Evolutionary conservation across 2,797 vertebrate genomes (phyloP).

Genomic region (Myotis vivesi): DNA sequence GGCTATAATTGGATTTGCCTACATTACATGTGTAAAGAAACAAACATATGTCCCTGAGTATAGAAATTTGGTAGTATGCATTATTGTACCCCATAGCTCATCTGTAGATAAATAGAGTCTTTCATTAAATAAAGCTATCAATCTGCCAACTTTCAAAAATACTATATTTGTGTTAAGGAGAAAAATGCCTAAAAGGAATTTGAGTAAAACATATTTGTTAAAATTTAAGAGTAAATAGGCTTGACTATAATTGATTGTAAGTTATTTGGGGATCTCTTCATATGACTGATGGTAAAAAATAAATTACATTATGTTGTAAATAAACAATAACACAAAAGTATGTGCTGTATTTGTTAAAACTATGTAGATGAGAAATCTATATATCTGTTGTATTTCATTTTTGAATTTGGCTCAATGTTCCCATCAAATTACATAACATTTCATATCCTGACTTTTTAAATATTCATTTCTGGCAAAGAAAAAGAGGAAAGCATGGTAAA

Average conservation of each 20-base stretch:
- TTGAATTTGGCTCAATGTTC: slow-evolving; percentile 52
- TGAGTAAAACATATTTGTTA: slow-evolving; percentile 31
- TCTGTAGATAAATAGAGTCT: background rate
- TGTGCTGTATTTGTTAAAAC: slow-evolving; percentile 4
- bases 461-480: slow-evolving; percentile 64
- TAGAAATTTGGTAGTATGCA: slow-evolving; percentile 26
- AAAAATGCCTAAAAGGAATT: slow-evolving; percentile 45
- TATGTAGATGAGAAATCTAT: slow-evolving; percentile 25
- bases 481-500: slow-evolving; percentile 48
- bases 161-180: background rate
- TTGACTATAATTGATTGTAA: background rate
- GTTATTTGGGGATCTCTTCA: slow-evolving; percentile 23
- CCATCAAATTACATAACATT: slow-evolving; percentile 58
- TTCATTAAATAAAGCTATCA: slow-evolving; percentile 49
- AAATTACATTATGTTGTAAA: slow-evolving; percentile 5
- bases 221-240: slow-evolving; percentile 2
- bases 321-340: slow-evolving; percentile 59
- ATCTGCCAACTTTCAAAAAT: slow-evolving; percentile 25
- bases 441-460: slow-evolving; percentile 64
- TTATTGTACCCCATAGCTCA: background rate
- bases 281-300: slow-evolving; percentile 16
- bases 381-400: slow-evolving; percentile 4
- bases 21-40: background rate
- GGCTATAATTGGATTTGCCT: background rate
- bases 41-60: background rate